Base-by-base conservation (phyloP, 2,888 invertebrate species). In the Agonopterix heracliana region DNA sequence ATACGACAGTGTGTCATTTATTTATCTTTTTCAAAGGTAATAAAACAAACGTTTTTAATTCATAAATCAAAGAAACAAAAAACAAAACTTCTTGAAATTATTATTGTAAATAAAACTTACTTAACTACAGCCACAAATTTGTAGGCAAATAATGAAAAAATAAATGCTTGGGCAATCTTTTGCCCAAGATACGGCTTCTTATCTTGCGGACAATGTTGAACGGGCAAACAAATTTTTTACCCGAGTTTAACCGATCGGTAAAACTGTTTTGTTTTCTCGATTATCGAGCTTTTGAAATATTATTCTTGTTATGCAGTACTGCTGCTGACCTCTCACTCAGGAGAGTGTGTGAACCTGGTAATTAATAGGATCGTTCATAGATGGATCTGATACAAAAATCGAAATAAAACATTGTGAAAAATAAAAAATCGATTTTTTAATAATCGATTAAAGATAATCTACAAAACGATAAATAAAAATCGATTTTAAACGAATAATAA, bases 141-240 rank as follows among this genome's bases (percentile, higher is more conserved):
- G 5, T 26, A n/a, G 46, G 46, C 14, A 40, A 13, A 13, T 2
- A 40, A 2, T 40, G 61, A 54, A 50, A 49, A 57, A 64, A 53
- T 59, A 46, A 40, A n/a, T 38, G 17, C 36, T 46, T 46, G 26
- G 14, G 9, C 26, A 46, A 26, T 40, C 46, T 40, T 46, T 46
- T 46, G 2, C 46, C 46, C 13, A 40, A 40, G 11, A 46, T 38
- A 9, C 46, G 38, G 11, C 17, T 46, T 17, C 45, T 12, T 17
- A 14, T 14, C 14, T 46, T 38, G 3, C 40, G 8, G 8, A 38
- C 13, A 17, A 46, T 40, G 10, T 46, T 38, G n/a, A n/a, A n/a
- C n/a, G n/a, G n/a, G n/a, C n/a, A n/a, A n/a, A n/a, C n/a, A n/a
- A n/a, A n/a, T n/a, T n/a, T n/a, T n/a, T n/a, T n/a, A n/a, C n/a